phyloP scores from a whole-genome alignment of 2,888 invertebrate genomes.

The Parapristionchus giblindavisi region DNA sequence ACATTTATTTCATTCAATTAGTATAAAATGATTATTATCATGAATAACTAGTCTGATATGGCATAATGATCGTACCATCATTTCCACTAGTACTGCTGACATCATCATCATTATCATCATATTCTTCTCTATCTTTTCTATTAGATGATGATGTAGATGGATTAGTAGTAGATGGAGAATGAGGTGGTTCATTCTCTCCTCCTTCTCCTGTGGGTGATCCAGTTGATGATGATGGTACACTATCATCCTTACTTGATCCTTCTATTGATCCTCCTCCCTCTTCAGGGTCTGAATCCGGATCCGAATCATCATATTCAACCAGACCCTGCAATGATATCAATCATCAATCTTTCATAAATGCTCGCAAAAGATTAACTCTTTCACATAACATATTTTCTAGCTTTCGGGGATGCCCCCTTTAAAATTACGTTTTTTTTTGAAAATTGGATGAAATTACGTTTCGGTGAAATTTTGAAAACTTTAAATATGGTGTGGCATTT shows the following conservation, averaged over 20 bases:
- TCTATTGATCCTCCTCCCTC: background rate
- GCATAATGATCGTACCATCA: conserved; percentile 18
- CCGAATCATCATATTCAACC: conserved; percentile 57
- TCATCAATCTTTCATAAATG: background rate
- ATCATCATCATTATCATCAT: background rate
- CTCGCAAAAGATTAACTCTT: no score
- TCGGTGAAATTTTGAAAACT: no score
- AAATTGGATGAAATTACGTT: no score
- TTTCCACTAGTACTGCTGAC: conserved; percentile 35
- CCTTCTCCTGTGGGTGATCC: conserved; percentile 12
- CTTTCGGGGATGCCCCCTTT: no score
- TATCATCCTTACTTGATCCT: background rate
- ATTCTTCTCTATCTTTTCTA: background rate
- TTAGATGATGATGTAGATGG: background rate
- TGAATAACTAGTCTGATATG: no score
- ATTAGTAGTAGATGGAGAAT: background rate
- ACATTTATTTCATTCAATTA: no score
- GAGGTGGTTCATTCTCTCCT: background rate
- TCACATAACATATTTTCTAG: no score
- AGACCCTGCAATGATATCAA: conserved; percentile 45
- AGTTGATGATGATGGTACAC: background rate
- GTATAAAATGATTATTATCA: no score
- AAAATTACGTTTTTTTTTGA: no score
- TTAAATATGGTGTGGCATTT: no score
- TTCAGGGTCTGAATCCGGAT: conserved; percentile 46